A percentile compares a stretch with the other conserved stretches of the same genome.
Conservation (phyloP, 2,797 vertebrate species). For the Tarsius wallacei region DNA sequence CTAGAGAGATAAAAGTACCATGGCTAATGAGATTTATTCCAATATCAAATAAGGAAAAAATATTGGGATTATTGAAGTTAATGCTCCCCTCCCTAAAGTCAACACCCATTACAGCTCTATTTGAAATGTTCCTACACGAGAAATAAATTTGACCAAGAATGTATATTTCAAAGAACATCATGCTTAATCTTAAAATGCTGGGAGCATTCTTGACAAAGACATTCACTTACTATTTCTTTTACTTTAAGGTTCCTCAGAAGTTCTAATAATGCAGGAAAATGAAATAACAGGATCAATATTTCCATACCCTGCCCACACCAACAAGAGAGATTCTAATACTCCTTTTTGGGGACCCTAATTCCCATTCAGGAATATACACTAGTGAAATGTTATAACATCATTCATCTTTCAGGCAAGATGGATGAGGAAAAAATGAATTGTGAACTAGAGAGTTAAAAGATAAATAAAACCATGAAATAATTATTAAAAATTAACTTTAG, state of each 20-base stretch:
- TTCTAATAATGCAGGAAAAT: not conserved
- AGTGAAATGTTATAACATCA: not conserved
- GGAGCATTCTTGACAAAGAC: not conserved
- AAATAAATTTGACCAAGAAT: not conserved
- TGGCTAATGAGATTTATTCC: not conserved
- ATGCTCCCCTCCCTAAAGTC: not conserved
- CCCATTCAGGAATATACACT: not conserved
- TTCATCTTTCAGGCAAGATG: not conserved
- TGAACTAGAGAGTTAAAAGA: not conserved
- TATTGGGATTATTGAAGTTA: not conserved
- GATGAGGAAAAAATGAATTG: not conserved
- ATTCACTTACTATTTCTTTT: not conserved
- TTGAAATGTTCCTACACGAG: not conserved
- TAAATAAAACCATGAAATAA: not conserved
- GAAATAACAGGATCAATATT: not conserved
- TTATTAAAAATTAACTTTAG: not conserved
- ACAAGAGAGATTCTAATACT: not conserved
- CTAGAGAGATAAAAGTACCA: not conserved
- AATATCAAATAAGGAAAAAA: not conserved
- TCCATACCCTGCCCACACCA: not conserved
- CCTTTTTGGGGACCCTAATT: not conserved
- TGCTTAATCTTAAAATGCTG: not conserved
- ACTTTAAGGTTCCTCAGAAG: not conserved
- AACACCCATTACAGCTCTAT: not conserved
- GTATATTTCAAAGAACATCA: not conserved